These are phyloP conservation scores for Metopia argyrocephala DNA, from an alignment of 2,888 invertebrate genomes.

Conservation along the genomic window DNA sequence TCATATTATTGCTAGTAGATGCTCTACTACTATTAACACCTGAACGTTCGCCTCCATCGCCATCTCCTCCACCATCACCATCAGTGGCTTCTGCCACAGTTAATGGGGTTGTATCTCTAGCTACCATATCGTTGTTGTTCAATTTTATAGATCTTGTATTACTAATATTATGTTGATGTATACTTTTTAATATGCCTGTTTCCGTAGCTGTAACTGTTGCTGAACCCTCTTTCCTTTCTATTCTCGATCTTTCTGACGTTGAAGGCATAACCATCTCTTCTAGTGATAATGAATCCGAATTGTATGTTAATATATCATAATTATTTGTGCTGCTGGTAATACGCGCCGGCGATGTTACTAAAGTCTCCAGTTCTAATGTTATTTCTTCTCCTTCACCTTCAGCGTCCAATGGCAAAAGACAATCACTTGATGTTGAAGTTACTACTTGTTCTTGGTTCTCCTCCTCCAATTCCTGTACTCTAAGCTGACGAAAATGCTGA, in stretches of 20 bases:
- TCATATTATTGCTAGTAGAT: conserved; percentile 41
- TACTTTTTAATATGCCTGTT: conserved; percentile 40
- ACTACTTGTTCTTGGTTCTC: conserved; percentile 73
- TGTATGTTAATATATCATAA: conserved; percentile 70
- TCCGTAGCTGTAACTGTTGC: conserved; percentile 6
- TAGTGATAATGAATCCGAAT: conserved; percentile 60
- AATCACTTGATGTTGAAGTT: conserved; percentile 71
- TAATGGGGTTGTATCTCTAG: conserved; percentile 56
- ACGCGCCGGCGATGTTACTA: conserved; percentile 71
- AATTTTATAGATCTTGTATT: conserved; percentile 49
- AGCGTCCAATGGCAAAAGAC: conserved; percentile 55
- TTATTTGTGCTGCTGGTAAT: conserved; percentile 76
- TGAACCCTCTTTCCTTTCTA: conserved; percentile 26
- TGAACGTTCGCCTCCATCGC: conserved; percentile 7
- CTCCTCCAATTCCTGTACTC: conserved; percentile 20
- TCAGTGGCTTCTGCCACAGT: conserved; percentile 37
- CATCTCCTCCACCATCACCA: conserved; percentile 25
- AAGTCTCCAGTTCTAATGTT: conserved; percentile 59
- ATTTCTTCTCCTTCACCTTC: conserved; percentile 65
- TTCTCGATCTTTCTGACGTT: conserved; percentile 58
- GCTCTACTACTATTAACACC: conserved; percentile 6
- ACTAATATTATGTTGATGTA: conserved; percentile 66
- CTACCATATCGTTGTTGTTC: conserved; percentile 61
- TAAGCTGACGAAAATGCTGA: conserved; percentile 26
- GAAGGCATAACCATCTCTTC: conserved; percentile 64